Percentiles rank a stretch among this genome's conserved stretches.
Conservation (phyloP, 2,113 vertebrate species). For the Leptocoma aspasia region DNA sequence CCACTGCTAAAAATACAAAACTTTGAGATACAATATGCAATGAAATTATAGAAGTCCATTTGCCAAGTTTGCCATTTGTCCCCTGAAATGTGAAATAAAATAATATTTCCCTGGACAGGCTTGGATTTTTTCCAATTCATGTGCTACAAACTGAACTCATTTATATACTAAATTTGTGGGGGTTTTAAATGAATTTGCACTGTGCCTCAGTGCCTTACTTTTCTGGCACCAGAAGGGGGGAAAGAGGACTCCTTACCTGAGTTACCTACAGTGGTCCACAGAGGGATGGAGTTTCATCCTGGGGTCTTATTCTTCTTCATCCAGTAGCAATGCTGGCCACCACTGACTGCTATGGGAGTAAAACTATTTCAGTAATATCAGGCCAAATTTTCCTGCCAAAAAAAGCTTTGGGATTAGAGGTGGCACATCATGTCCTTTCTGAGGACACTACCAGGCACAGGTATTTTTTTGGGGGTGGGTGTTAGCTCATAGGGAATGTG, state of each 20-base stretch:
- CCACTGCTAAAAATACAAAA: background rate
- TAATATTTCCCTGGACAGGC: background rate
- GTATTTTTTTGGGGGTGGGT: background rate
- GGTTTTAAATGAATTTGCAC: background rate
- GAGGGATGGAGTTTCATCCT: background rate
- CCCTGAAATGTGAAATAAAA: background rate
- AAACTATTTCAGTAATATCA: background rate
- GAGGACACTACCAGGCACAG: fast-evolving
- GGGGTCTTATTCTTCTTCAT: background rate
- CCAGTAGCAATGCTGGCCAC: too few relatives aligned
- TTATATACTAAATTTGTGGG: background rate
- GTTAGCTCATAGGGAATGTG: background rate
- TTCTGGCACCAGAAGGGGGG: background rate
- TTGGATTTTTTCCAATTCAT: background rate
- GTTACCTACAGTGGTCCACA: background rate
- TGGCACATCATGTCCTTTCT: background rate
- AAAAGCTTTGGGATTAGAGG: background rate
- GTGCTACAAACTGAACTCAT: background rate
- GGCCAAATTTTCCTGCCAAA: background rate
- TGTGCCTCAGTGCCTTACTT: background rate
- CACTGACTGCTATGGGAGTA: background rate
- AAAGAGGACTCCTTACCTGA: background rate
- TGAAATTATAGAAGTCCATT: background rate
- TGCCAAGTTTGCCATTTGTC: background rate
- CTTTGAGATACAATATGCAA: background rate